Conservation (phyloP, 2,888 invertebrate species). For the Drosophila borealis region DNA sequence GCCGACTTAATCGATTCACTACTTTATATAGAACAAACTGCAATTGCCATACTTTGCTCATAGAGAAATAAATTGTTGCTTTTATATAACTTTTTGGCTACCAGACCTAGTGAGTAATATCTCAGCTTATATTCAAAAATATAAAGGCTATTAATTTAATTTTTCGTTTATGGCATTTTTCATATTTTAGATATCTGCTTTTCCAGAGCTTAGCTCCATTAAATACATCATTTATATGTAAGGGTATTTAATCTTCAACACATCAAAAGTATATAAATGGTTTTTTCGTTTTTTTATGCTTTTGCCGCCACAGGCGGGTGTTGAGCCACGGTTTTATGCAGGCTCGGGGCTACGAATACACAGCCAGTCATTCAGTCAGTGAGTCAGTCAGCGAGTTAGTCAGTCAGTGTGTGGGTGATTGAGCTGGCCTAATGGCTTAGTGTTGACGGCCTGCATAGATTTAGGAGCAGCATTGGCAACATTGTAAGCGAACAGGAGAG, state of each 20-base stretch:
- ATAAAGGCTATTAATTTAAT: too few relatives aligned
- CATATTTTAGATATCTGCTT: background rate
- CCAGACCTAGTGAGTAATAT: too few relatives aligned
- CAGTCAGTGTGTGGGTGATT: slow-evolving; percentile 33
- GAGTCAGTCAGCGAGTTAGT: slow-evolving; percentile 35
- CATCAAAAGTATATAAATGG: background rate
- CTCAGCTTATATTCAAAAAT: too few relatives aligned
- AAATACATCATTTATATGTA: background rate
- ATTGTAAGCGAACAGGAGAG: slow-evolving; percentile 39
- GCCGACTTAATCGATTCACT: too few relatives aligned
- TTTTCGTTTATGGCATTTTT: too few relatives aligned
- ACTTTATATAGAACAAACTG: too few relatives aligned
- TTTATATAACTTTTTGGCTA: too few relatives aligned
- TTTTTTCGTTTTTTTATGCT: slow-evolving; percentile 53
- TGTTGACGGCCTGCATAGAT: slow-evolving; percentile 72
- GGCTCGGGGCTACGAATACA: slow-evolving; percentile 21
- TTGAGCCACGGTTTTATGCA: slow-evolving; percentile 47
- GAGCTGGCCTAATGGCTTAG: slow-evolving; percentile 61
- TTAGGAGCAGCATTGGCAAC: slow-evolving; percentile 55
- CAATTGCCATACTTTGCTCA: too few relatives aligned
- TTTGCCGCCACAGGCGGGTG: slow-evolving; percentile 39
- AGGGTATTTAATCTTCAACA: background rate
- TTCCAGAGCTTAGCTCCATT: background rate
- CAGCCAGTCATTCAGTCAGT: slow-evolving; percentile 16
- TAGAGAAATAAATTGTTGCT: too few relatives aligned